Evolutionary conservation across 2,797 vertebrate genomes (phyloP).

Genomic region (Helarctos malayanus): DNA sequence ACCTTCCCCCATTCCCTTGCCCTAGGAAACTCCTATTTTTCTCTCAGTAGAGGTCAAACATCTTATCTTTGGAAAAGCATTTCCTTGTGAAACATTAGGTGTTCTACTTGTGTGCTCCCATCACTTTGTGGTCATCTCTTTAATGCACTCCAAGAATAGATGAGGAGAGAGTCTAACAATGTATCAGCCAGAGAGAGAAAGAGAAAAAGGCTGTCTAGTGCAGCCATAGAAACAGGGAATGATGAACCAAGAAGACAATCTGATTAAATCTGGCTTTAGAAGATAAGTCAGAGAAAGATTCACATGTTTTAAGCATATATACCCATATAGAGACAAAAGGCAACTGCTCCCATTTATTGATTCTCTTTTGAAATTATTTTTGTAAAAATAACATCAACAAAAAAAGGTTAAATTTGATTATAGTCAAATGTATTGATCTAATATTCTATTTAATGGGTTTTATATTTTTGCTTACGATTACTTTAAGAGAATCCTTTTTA

Average conservation of each 20-base stretch:
- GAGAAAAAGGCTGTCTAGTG: background rate
- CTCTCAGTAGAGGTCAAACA: background rate
- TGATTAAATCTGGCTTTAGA: background rate
- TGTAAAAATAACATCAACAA: background rate
- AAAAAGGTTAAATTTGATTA: background rate
- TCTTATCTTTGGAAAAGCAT: conserved; percentile 19
- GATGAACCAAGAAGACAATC: background rate
- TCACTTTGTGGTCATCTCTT: background rate
- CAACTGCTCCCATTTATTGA: background rate
- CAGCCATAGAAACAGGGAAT: background rate
- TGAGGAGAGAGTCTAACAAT: background rate
- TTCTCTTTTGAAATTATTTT: background rate
- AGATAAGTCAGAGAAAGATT: background rate
- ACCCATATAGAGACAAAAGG: background rate
- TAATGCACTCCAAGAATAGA: background rate
- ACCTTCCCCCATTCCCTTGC: background rate
- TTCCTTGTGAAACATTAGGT: background rate
- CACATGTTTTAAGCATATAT: background rate
- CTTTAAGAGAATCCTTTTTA: conserved; percentile 20
- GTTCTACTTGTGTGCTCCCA: background rate
- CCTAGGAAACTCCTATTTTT: conserved; percentile 14
- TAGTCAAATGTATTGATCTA: background rate
- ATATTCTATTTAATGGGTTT: background rate
- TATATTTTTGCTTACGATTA: background rate
- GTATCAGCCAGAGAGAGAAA: background rate